phyloP scores from a whole-genome alignment of 1,140 invertebrate genomes.

The Drosophila rhopaloa region DNA sequence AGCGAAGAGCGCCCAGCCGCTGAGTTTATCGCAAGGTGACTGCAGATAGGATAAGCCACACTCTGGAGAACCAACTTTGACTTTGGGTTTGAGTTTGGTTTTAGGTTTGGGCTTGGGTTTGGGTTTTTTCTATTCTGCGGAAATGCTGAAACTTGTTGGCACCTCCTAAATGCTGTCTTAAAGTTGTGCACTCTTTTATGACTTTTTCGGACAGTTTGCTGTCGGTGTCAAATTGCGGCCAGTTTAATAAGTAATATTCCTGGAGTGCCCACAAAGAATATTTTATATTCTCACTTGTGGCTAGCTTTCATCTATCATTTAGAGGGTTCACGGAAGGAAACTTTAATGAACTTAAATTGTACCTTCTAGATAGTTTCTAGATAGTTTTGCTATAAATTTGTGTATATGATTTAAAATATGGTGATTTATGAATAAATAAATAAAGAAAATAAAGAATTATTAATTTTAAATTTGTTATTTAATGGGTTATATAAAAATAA shows the following conservation, averaged over 20 bases:
- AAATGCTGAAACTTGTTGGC: constrained; percentile 75
- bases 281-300: constrained; percentile 33
- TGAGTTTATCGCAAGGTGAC: constrained; percentile 71
- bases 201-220: constrained; percentile 29
- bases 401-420: no score
- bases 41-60: constrained; percentile 56
- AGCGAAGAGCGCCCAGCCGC: constrained; percentile 43
- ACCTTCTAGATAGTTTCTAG: no score
- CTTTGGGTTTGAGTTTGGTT: constrained; percentile 4
- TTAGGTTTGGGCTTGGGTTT: constrained; percentile 18
- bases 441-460: no score
- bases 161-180: constrained; percentile 72
- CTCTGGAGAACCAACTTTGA: constrained; percentile 9
- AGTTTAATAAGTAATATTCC: constrained; percentile 42
- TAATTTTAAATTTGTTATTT: no score
- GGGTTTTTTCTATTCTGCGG: constrained; percentile 59
- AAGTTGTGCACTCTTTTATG: constrained; percentile 67
- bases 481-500: no score
- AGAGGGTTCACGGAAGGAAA: neutral
- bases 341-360: no score
- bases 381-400: no score
- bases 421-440: no score
- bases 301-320: constrained; percentile 12
- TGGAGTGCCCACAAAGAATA: constrained; percentile 22
- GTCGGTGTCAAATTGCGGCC: constrained; percentile 41